phyloP scores from a whole-genome alignment of 1,140 invertebrate species.

The Triops cancriformis region DNA sequence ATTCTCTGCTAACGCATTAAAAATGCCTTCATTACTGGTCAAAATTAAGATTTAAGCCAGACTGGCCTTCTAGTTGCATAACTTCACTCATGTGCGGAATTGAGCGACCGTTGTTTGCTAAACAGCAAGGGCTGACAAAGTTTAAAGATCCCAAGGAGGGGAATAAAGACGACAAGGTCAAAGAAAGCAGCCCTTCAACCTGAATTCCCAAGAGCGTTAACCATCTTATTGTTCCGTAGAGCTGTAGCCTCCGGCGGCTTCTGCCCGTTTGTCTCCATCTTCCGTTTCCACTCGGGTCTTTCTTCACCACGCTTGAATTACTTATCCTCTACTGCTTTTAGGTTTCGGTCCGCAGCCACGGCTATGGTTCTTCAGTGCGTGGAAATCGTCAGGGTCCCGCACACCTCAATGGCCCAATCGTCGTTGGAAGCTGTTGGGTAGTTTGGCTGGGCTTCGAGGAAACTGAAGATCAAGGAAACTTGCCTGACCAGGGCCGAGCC shows the following conservation, averaged over 20 bases:
- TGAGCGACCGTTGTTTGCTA: not conserved
- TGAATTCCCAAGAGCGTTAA: not conserved
- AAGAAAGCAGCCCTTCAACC: constrained; percentile 9
- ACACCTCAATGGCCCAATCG: not conserved
- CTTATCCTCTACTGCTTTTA: not conserved
- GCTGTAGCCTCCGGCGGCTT: not conserved
- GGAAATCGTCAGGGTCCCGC: constrained; percentile 10
- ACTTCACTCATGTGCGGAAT: not conserved
- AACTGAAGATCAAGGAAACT: not conserved
- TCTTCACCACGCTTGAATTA: constrained; percentile 10
- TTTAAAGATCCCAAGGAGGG: not conserved
- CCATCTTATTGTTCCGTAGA: not conserved
- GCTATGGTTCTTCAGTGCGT: not conserved
- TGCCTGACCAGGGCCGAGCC: not conserved
- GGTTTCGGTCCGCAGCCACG: not conserved
- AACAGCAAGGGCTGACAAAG: not conserved
- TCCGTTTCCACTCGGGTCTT: not conserved
- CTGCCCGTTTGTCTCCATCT: not conserved
- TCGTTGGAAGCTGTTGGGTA: not conserved
- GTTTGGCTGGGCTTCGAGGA: not conserved
- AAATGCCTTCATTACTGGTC: no score
- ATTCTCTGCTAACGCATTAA: no score
- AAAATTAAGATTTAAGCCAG: no score
- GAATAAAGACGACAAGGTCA: not conserved
- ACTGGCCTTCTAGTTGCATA: not conserved